Conservation (phyloP, 1,140 invertebrate species). For the Chymomyza costata region DNA sequence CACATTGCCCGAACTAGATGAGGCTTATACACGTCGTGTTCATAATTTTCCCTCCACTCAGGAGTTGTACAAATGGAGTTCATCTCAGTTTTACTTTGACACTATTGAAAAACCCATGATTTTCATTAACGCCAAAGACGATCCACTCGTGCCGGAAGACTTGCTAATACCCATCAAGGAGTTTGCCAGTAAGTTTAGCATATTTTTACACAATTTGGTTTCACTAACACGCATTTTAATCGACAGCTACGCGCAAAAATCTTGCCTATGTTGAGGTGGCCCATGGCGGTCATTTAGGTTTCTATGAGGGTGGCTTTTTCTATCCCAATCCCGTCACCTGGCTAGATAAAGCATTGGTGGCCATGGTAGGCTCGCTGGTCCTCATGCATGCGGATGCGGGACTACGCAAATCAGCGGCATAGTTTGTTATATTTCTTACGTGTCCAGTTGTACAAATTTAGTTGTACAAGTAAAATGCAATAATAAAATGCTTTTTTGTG, state of each 20-base stretch:
- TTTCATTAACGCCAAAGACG: constrained; percentile 91
- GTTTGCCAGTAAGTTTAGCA: constrained; percentile 81
- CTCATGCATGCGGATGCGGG: constrained; percentile 54
- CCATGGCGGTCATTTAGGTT: constrained; percentile 94
- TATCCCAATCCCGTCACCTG: constrained; percentile 92
- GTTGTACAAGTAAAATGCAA: constrained; percentile 13
- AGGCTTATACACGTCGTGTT: constrained; percentile 88
- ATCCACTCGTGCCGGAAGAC: constrained; percentile 89
- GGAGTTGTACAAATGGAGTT: constrained; percentile 89
- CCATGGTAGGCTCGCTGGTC: constrained; percentile 81
- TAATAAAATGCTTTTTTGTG: constrained; percentile 34
- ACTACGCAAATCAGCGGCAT: constrained; percentile 30
- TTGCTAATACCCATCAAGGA: constrained; percentile 84
- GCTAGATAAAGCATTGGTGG: constrained; percentile 89
- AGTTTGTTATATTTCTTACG: constrained; percentile 13
- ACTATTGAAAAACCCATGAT: constrained; percentile 89
- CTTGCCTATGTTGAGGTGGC: constrained; percentile 86
- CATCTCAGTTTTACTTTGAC: constrained; percentile 84
- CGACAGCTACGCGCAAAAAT: constrained; percentile 82
- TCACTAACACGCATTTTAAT: no score
- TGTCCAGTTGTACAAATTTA: no score
- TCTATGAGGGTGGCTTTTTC: constrained; percentile 90
- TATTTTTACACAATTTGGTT: background rate
- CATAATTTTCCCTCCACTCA: constrained; percentile 85
- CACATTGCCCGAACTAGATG: constrained; percentile 90